Percentiles rank a stretch among this genome's conserved stretches.
phyloP scores from a whole-genome alignment of 2,797 vertebrate species.

The Dermochelys coriacea region DNA sequence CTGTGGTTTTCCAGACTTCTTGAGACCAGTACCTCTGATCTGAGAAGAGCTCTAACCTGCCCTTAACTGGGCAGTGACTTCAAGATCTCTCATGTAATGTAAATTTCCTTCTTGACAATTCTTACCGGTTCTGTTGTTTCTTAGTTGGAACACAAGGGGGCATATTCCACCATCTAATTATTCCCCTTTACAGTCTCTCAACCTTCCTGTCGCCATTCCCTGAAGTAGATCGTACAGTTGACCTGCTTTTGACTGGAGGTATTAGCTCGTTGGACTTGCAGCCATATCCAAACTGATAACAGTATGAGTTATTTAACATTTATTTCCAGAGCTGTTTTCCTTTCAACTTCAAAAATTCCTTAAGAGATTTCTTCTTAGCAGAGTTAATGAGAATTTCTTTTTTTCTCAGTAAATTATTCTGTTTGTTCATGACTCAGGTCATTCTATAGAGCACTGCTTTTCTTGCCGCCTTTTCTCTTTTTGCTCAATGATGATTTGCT shows the following conservation, averaged over 20 bases:
- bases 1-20: not conserved
- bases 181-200: not conserved
- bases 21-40: not conserved
- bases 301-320: not conserved
- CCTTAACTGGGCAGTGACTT: not conserved
- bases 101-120: not conserved
- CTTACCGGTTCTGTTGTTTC: not conserved
- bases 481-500: not conserved
- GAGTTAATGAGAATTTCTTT: not conserved
- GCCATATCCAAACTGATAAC: not conserved
- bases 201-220: not conserved
- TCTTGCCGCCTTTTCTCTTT: not conserved
- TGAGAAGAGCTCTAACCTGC: not conserved
- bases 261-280: not conserved
- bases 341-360: not conserved
- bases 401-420: not conserved
- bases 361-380: constrained; percentile 10
- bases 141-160: constrained; percentile 70
- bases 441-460: accelerated
- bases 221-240: not conserved
- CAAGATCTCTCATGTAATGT: not conserved
- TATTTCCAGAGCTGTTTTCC: not conserved
- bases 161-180: constrained; percentile 52
- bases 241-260: not conserved
- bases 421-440: not conserved